Base-by-base conservation (phyloP, 2,113 vertebrate species). In the Mirounga angustirostris region DNA sequence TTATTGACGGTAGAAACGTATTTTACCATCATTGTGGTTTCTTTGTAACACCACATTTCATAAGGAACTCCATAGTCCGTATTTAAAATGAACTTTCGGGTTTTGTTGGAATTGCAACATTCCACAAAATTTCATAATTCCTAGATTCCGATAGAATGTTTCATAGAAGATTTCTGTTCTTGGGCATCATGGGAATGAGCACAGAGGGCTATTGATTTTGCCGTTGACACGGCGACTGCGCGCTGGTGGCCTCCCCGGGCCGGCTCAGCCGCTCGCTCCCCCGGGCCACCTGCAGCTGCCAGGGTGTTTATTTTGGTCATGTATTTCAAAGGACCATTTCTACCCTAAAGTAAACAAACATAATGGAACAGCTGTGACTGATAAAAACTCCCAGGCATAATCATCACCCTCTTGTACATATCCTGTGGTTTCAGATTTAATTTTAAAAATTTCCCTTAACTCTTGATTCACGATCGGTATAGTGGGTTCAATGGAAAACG, bases 241-340 rank as follows among this genome's bases (percentile, higher is more conserved):
- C 86, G 74, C 89, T 28, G 36, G 65, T 67, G 94, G n/a, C 95
- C 97, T 63, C 81, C 83, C 46, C 3, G 30, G 52, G 58, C 91
- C 63, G 89, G 40, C 13, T 33, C 28, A 1, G 58, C 90, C 74
- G 87, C 96, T 98, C 87, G 65, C 96, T 96, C 80, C 46, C 63
- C 96, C 69, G 1, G 18, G 82, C 73, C 76, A 40, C 40, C 82
- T 73, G 2, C 98, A 98, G 98, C 96, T 96, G 98, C 94, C 89
- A 71, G 8, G 28, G 96, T 98, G 97, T 98, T 98, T 98, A 97
- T 98, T 98, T 98, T 97, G 96, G 96, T 98, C 96, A 0, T 93
- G 88, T 59, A 89, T 98, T 98, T 98, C 98, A 97, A 98, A 98
- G 92, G 98, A 71, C 96, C 94, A 21, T 98, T 98, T 98, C 97